Evolutionary conservation across 2,888 invertebrate species (phyloP), one percentile per base, ranked within the genome.

Genomic region (Elysia crispata): DNA sequence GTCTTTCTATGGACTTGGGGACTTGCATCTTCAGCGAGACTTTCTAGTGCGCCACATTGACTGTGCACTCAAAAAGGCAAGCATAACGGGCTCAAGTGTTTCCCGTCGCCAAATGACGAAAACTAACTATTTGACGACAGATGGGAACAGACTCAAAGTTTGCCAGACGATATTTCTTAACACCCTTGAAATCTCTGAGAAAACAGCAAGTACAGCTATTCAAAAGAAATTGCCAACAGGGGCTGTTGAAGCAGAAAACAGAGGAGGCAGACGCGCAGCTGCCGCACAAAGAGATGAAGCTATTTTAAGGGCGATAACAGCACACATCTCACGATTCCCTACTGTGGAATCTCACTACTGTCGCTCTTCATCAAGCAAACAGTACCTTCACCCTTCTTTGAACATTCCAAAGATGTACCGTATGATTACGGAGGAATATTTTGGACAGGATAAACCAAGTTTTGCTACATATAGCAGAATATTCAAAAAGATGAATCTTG

Each of bases 1-100:
- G 23, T 15, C 13, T 18, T 64, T 11, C 64, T 64, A 64, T 23
- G 8, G 23, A 23, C 64, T 64, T 15, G 25, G 64, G 13, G 64
- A 64, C 64, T 64, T 64, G 23, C 64, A 23, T 23, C 23, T 64
- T 20, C 64, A 64, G 64, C 64, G 64, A 20, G 64, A 64, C 18
- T 64, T 20, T 23, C 13, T 64, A 20, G 64, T 64, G 11, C 64
- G 64, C 23, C 64, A 64, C 64, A 64, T 64, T 64, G 64, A 64
- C 13, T 20, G n/a, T 11, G n/a, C n/a, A n/a, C n/a, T n/a, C n/a
- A n/a, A n/a, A n/a, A 64, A 64, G 25, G 64, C 13, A 23, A 20
- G 13, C 13, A 64, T 18, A 64, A 64, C 13, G 25, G 18, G 23
- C 11, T 64, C 64, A 64, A 11, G 18, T 23, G 23, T 23, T 20